Percentiles rank a stretch among this genome's conserved stretches.
These are phyloP conservation scores for Phyllotis vaccarum DNA, from an alignment of 2,797 vertebrate genomes.

Conservation along the genomic window DNA sequence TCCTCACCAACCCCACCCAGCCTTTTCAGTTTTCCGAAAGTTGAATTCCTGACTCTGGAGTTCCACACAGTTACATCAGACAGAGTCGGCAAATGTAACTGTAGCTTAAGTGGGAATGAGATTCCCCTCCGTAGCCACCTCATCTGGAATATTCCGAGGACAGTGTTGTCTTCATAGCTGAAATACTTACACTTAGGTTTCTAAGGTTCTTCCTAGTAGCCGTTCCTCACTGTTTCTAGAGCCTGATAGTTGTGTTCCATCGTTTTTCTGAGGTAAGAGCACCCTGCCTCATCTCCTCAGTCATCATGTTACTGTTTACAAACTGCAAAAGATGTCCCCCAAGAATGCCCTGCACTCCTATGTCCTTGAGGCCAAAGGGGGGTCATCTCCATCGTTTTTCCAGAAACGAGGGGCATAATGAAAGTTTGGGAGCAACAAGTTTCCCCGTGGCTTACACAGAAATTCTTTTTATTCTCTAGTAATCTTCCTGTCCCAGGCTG, in stretches of 20 bases:
- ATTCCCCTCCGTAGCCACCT: accelerated
- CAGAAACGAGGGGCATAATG: neutral
- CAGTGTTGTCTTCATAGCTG: neutral
- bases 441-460: neutral
- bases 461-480: constrained; percentile 12
- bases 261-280: neutral
- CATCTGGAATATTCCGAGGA: neutral
- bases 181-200: neutral
- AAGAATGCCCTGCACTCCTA: neutral
- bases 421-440: neutral
- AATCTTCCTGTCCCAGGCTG: neutral
- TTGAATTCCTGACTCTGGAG: neutral
- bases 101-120: neutral
- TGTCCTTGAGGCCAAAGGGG: neutral
- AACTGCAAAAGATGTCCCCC: neutral
- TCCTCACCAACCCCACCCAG: neutral
- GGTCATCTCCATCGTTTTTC: neutral
- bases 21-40: neutral
- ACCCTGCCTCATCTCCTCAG: neutral
- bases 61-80: neutral
- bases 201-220: neutral
- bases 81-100: neutral
- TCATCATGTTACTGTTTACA: neutral
- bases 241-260: neutral
- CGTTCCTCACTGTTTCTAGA: neutral